Base-by-base conservation (phyloP, 1,140 invertebrate genomes). In the Drosophila teissieri region DNA sequence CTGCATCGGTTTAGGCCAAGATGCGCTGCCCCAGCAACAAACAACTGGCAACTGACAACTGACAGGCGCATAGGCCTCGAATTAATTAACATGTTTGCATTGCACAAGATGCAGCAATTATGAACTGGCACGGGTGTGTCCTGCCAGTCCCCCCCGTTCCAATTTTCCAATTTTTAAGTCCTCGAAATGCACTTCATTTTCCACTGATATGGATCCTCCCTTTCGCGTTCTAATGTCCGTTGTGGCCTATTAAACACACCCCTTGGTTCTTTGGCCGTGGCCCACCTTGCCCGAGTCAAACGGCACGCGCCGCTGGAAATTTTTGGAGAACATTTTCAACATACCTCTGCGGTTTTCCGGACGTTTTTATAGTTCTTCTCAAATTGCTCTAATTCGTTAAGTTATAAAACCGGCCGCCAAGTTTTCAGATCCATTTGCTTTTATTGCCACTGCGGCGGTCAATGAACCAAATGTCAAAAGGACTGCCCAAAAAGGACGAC, bases 371-470 rank as follows among this genome's bases (percentile, higher is more conserved):
- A 89, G 83, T 88, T 88, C 56, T 40, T 54, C 55, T 76, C 70
- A 88, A 89, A 89, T 80, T 88, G 80, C 73, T 88, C 84, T 77
- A 88, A 89, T 88, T 88, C 77, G 80, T 80, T 67, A 70, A 80
- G 76, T 84, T 89, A 89, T 88, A 88, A 89, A 88, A 83, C 76
- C 72, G 79, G 84, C 72, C 79, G 60, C 79, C 76, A 88, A 75
- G 63, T 78, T 83, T 78, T 74, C 42, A 39, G 39, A 63, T 60
- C 52, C 69, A 74, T 75, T 80, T 84, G 61, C 40, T 80, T 84
- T 84, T 79, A 84, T 84, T 72, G 78, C 69, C 74, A 3, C 34
- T 39, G 46, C 46, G 60, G 34, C 83, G 83, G 83, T 86, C 83
- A 76, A 76, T 86, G 83, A 86, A 86, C 83, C 45, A 54, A 39